Percentiles rank a stretch among this genome's conserved stretches.
Conservation (phyloP, 2,888 invertebrate species). For the Vandiemenella viatica region DNA sequence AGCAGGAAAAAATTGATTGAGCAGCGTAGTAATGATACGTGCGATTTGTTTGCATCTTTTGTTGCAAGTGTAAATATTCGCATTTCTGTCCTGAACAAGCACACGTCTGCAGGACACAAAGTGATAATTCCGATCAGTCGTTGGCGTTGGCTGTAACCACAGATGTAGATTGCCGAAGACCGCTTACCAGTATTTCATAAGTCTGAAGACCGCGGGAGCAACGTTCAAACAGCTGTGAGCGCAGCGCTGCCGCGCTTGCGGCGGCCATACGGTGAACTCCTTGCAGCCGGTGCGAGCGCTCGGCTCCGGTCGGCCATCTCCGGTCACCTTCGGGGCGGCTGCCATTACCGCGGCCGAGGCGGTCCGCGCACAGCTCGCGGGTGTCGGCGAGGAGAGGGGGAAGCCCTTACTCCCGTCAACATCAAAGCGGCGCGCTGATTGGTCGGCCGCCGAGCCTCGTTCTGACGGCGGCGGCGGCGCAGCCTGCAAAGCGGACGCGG, state of each 20-base stretch:
- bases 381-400: slow-evolving; percentile 1
- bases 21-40: too few relatives aligned
- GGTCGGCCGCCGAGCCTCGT: slow-evolving; percentile 17
- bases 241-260: slow-evolving; percentile 5
- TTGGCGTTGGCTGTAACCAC: too few relatives aligned
- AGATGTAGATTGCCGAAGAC: too few relatives aligned
- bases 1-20: too few relatives aligned
- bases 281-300: slow-evolving; percentile 8
- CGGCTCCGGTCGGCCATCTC: slow-evolving; percentile 15
- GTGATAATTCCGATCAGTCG: too few relatives aligned
- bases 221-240: too few relatives aligned
- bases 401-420: slow-evolving; percentile 12
- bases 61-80: too few relatives aligned
- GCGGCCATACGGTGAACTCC: slow-evolving; percentile 11
- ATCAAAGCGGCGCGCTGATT: slow-evolving; percentile 21
- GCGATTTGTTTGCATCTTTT: too few relatives aligned
- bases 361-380: slow-evolving; percentile 5
- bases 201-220: too few relatives aligned
- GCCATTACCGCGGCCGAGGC: slow-evolving; percentile 20
- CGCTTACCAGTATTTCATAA: too few relatives aligned
- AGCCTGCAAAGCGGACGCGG: slow-evolving; percentile 11
- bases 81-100: too few relatives aligned
- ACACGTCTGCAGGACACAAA: too few relatives aligned
- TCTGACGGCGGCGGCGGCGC: slow-evolving; percentile 10
- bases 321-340: slow-evolving; percentile 18